A percentile compares a stretch with the other conserved stretches of the same genome.
phyloP scores from a whole-genome alignment of 2,113 vertebrate species.

The Alces alces region DNA sequence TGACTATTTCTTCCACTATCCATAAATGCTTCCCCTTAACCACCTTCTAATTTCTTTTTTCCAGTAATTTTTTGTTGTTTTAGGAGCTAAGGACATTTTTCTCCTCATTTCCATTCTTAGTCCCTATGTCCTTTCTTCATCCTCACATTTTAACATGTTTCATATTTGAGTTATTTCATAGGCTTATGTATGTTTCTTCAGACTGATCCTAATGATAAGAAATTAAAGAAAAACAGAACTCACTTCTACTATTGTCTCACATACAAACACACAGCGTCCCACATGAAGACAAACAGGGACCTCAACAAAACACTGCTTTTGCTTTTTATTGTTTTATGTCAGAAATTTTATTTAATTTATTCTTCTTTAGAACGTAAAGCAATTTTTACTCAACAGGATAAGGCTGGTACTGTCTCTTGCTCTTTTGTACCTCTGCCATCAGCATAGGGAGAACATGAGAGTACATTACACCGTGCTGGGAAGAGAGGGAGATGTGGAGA shows the following conservation, averaged over 20 bases:
- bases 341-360: background rate
- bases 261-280: background rate
- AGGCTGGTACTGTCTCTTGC: background rate
- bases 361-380: background rate
- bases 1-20: background rate
- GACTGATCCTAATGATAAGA: background rate
- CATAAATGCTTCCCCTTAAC: background rate
- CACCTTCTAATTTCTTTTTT: background rate
- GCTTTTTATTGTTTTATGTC: background rate
- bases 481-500: background rate
- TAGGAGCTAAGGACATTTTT: background rate
- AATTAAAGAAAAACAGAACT: background rate
- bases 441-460: background rate
- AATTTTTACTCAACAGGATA: background rate
- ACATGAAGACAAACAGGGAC: background rate
- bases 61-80: background rate
- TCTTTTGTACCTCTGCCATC: background rate
- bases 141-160: background rate
- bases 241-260: background rate
- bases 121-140: background rate
- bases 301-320: background rate
- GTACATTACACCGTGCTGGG: background rate
- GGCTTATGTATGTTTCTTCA: background rate
- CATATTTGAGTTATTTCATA: background rate
- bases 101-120: background rate